Conservation (phyloP, 2,888 invertebrate genomes). For the Choristoneura rosaceana region DNA sequence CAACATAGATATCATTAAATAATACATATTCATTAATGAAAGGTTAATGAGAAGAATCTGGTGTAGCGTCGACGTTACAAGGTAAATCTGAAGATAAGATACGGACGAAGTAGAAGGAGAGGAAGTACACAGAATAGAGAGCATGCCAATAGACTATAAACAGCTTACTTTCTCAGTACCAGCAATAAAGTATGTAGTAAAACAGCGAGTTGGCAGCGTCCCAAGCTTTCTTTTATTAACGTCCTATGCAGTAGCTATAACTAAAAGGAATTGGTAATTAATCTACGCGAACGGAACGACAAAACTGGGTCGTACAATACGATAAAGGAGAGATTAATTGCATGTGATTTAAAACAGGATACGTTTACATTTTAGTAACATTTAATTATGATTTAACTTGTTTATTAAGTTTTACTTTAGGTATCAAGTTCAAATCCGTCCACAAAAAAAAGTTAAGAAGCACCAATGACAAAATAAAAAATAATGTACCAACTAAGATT, state of each 20-base stretch:
- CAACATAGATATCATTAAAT: neutral
- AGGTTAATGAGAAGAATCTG: neutral
- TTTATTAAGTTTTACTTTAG: constrained; percentile 8
- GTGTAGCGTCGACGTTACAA: neutral
- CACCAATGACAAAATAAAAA: neutral
- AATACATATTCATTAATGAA: neutral
- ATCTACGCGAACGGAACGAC: constrained; percentile 55
- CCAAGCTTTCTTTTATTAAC: constrained; percentile 66
- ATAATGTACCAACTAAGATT: neutral
- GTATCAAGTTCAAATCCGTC: constrained; percentile 12
- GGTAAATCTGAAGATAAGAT: constrained; percentile 5
- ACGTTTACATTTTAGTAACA: constrained; percentile 19
- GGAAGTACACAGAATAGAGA: constrained; percentile 42
- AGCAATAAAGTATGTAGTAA: constrained; percentile 43
- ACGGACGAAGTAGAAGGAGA: constrained; percentile 21
- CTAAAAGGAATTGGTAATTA: constrained; percentile 67
- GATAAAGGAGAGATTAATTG: constrained; percentile 62
- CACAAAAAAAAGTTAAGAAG: too few relatives aligned
- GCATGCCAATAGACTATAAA: constrained; percentile 46
- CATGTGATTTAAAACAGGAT: constrained; percentile 30
- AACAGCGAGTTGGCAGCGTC: constrained; percentile 59
- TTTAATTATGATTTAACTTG: neutral
- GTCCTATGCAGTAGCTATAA: constrained; percentile 61
- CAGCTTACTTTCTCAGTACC: constrained; percentile 41
- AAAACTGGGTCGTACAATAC: constrained; percentile 61